phyloP scores from a whole-genome alignment of 1,140 invertebrate species.

The Globodera ellingtonae region DNA sequence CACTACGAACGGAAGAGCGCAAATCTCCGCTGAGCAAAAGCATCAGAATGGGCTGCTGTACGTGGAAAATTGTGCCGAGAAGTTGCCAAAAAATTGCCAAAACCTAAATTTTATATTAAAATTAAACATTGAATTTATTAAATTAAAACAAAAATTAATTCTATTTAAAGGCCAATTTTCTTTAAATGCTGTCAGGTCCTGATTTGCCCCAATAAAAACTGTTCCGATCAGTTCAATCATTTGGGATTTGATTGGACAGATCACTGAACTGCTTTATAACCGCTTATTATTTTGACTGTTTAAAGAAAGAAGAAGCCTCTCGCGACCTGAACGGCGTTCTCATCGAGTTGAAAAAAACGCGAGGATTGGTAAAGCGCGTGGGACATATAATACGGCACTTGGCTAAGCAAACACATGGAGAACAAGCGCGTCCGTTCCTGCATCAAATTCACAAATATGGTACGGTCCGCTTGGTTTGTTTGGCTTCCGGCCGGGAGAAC shows the following conservation, averaged over 20 bases:
- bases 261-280: no score
- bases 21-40: constrained; percentile 17
- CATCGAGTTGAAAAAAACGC: not conserved
- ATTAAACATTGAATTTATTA: no score
- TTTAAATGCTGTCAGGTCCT: not conserved
- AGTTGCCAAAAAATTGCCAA: constrained; percentile 17
- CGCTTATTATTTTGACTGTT: no score
- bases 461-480: not conserved
- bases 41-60: constrained; percentile 20
- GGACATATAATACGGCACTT: constrained; percentile 14
- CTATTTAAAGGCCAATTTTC: no score
- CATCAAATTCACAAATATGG: constrained; percentile 12
- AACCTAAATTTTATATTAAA: not conserved
- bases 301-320: no score
- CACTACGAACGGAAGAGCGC: not conserved
- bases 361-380: not conserved
- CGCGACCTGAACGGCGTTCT: not conserved
- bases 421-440: constrained; percentile 3
- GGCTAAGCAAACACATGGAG: constrained; percentile 16
- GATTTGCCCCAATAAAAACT: not conserved
- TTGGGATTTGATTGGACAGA: no score
- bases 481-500: not conserved
- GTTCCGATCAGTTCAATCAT: no score
- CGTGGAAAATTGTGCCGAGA: constrained; percentile 23
- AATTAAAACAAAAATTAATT: no score